Base-by-base conservation (phyloP, 1,140 invertebrate species). In the Saccostrea cuccullata region DNA sequence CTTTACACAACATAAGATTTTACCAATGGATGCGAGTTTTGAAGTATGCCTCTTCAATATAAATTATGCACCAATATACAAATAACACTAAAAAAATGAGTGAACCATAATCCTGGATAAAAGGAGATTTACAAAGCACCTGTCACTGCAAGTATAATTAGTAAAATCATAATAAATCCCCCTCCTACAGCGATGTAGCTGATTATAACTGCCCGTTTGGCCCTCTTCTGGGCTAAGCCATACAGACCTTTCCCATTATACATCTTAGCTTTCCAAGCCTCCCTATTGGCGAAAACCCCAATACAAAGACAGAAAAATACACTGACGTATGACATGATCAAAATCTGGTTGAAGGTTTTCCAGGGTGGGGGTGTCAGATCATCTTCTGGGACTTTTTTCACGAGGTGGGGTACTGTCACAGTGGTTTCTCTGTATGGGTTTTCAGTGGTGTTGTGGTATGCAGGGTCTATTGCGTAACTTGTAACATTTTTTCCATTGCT, bases 351-450 rank as follows among this genome's bases (percentile, higher is more conserved):
- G 82, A 93, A 92, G n/a, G 91, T 93, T 82, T 91, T 91, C 89
- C 90, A 94, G 5, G 93, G 93, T 70, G 90, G 73, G 5, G 93
- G 93, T 17, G 93, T 90, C 12, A 94, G 87, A 60, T 94, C 93
- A 55, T 90, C 90, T 17, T 92, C 88, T 6, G 93, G 91, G 26
- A 94, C 90, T 82, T 92, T 91, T 0, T 91, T 91, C 0, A 92
- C 89, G 8, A 93, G 87, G 84, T 91, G 91, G 82, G 91, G 91
- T 1, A 92, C 88, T 3, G 91, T 92, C 36, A 93, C 91, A 36
- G 93, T 94, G 2, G 93, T 94, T 83, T 94, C 93, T 58, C 90
- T 89, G 88, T 94, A 94, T 15, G 93, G 93, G 87, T 93, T 94
- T 82, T 94, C 92, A 9, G 86, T 8, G n/a, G 89, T 90, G 67